A percentile compares a stretch with the other conserved stretches of the same genome.
These are phyloP conservation scores for Toxotes lorentzi DNA, from an alignment of 2,797 vertebrate genomes.

Conservation along the genomic window DNA sequence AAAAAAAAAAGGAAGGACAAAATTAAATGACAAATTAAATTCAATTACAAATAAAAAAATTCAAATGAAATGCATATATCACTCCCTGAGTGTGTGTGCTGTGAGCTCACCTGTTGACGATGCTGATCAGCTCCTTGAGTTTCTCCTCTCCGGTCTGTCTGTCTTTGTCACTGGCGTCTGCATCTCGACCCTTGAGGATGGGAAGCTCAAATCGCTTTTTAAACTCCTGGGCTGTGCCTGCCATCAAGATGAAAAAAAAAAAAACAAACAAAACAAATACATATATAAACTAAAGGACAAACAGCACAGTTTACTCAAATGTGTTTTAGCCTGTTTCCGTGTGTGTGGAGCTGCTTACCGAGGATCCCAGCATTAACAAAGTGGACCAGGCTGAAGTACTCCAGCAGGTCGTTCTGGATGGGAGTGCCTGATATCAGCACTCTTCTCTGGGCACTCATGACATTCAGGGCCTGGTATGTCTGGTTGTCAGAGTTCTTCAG, in stretches of 20 bases:
- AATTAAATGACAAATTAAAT: not conserved
- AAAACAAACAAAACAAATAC: too few relatives aligned
- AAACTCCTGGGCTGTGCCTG: conserved; percentile 96
- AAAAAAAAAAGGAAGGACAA: too few relatives aligned
- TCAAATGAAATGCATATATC: not conserved
- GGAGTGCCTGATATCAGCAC: conserved; percentile 98
- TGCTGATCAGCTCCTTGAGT: conserved; percentile 92
- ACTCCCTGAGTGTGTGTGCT: not conserved
- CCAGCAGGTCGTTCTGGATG: conserved; percentile 97
- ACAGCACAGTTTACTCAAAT: not conserved
- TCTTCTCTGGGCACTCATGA: conserved; percentile 90
- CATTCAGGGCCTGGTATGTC: conserved; percentile 95
- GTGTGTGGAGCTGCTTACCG: conserved; percentile 82
- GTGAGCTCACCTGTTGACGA: conserved; percentile 91
- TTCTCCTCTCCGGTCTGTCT: conserved; percentile 91
- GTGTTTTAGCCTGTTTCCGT: not conserved
- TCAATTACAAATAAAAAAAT: not conserved
- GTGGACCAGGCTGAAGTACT: conserved; percentile 98
- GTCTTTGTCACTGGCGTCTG: conserved; percentile 91
- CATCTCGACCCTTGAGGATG: conserved; percentile 95
- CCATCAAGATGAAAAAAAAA: not conserved
- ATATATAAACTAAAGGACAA: not conserved
- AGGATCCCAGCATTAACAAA: conserved; percentile 97
- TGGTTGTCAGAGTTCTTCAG: conserved; percentile 99
- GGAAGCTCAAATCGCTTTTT: conserved; percentile 96